These are phyloP conservation scores for Ptilonorhynchus violaceus DNA, from an alignment of 2,113 vertebrate genomes.

Conservation along the genomic window DNA sequence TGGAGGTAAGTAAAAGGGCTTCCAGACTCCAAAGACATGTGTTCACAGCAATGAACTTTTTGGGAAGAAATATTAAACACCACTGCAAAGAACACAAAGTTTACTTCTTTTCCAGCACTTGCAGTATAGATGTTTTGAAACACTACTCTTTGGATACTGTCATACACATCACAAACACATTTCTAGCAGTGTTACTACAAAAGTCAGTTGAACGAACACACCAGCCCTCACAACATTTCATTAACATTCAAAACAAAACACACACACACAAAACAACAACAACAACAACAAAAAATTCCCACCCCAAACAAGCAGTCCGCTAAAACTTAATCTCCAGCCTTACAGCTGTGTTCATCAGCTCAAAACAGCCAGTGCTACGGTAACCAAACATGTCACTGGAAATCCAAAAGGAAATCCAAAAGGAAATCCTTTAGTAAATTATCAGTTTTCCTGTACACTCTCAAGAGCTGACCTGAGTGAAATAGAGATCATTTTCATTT, in stretches of 20 bases:
- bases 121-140: background rate
- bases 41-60: background rate
- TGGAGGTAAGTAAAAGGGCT: background rate
- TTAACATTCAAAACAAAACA: background rate
- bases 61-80: background rate
- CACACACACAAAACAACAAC: background rate
- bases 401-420: background rate
- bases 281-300: too few relatives aligned
- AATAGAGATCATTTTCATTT: background rate
- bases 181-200: background rate
- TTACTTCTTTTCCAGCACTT: background rate
- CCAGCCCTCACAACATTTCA: background rate
- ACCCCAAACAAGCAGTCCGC: background rate
- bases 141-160: background rate
- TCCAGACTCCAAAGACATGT: background rate
- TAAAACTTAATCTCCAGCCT: background rate
- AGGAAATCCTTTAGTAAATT: conserved; percentile 46
- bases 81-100: background rate
- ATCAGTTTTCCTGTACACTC: conserved; percentile 14
- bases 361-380: background rate
- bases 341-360: background rate
- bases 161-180: background rate
- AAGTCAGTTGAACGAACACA: background rate
- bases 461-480: background rate
- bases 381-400: background rate